Evolutionary conservation across 92 coral and sea anemone species (phyloP).

Genomic region (Parazoanthus atlanticus): DNA sequence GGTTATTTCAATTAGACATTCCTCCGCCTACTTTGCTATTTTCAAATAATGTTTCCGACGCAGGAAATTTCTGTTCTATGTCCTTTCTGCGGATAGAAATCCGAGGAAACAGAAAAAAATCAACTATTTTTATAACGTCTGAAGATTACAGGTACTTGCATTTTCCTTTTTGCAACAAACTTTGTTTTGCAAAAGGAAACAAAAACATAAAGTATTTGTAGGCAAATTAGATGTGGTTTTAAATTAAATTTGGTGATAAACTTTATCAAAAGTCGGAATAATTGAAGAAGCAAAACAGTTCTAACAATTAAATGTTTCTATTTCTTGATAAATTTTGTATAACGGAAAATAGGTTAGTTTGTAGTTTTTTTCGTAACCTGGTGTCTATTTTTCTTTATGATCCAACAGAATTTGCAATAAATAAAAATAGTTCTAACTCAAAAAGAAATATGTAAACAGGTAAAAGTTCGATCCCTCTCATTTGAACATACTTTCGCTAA

Average conservation of each 20-base stretch:
- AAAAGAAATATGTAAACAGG: slow-evolving; percentile 40
- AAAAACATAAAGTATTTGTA: neutral
- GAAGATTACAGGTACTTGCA: slow-evolving; percentile 28
- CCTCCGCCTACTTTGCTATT: neutral
- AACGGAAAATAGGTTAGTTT: neutral
- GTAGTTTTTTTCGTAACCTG: slow-evolving; percentile 29
- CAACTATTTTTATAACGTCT: slow-evolving; percentile 4
- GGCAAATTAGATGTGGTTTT: neutral
- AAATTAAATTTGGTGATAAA: neutral
- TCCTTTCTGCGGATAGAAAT: neutral
- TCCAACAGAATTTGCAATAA: slow-evolving; percentile 45
- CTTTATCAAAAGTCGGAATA: neutral
- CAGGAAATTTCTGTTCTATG: neutral
- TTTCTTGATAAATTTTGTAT: neutral
- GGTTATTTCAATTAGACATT: neutral
- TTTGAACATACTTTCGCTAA: neutral
- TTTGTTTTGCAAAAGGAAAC: slow-evolving; percentile 24
- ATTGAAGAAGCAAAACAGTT: neutral
- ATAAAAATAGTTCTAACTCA: slow-evolving; percentile 32
- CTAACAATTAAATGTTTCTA: neutral
- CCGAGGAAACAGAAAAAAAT: neutral
- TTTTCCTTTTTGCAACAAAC: slow-evolving; percentile 31
- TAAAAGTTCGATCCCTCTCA: neutral
- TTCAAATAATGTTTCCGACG: neutral
- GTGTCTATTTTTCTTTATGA: slow-evolving; percentile 38